Evolutionary conservation across 2,797 vertebrate species (phyloP).

Genomic region (Crax fasciolata): DNA sequence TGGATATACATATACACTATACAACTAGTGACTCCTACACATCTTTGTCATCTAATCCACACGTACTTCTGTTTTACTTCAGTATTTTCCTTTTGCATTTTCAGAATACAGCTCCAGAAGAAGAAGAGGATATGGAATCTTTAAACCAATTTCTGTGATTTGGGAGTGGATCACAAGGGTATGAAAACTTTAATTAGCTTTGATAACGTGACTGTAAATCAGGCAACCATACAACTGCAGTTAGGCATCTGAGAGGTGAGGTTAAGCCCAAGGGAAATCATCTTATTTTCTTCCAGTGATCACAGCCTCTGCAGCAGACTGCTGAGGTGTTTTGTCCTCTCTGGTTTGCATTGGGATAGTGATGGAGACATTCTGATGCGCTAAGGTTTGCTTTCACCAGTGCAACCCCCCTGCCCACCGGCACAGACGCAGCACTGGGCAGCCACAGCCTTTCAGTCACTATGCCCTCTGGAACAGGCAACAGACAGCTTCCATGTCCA

Average conservation of each 20-base stretch:
- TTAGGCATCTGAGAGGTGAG: neutral
- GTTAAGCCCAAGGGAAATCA: neutral
- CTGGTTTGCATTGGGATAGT: neutral
- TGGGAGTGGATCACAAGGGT: neutral
- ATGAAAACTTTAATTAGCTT: slow-evolving; percentile 34
- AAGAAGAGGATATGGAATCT: neutral
- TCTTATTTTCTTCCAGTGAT: neutral
- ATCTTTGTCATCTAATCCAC: neutral
- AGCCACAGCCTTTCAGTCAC: neutral
- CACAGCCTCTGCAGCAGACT: neutral
- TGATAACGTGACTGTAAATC: neutral
- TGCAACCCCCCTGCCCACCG: neutral
- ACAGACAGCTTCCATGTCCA: neutral
- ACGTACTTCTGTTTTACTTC: neutral
- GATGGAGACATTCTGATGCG: neutral
- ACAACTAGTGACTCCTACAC: neutral
- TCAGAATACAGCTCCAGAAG: neutral
- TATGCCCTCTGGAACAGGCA: neutral
- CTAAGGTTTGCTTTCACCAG: neutral
- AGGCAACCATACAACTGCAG: neutral
- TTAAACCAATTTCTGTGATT: neutral
- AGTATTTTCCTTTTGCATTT: neutral
- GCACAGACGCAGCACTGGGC: neutral
- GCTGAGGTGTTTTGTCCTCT: neutral
- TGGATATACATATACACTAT: too few relatives aligned